phyloP scores from a whole-genome alignment of 2,113 vertebrate species.

The Stomatorhinus ivindoensis region DNA sequence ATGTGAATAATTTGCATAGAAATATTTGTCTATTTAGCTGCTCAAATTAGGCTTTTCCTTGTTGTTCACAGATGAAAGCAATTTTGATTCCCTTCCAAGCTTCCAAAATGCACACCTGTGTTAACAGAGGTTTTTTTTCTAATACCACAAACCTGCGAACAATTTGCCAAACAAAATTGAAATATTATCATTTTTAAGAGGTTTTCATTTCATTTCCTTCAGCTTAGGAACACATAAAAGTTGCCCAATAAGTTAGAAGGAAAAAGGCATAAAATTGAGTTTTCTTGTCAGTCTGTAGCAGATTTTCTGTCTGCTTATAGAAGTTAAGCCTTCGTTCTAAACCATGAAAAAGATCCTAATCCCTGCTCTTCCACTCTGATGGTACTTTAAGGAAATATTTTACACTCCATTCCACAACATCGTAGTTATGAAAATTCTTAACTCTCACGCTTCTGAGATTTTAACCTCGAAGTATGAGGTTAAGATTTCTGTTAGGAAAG shows the following conservation, averaged over 20 bases:
- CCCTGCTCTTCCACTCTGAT: conserved; percentile 9
- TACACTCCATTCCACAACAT: not conserved
- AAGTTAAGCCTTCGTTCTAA: conserved; percentile 15
- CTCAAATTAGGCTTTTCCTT: not conserved
- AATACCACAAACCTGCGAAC: not conserved
- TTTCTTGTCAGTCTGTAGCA: conserved; percentile 9
- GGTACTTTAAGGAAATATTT: conserved; percentile 10
- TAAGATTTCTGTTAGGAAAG: not conserved
- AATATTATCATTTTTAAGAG: not conserved
- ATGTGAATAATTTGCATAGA: not conserved
- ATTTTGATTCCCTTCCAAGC: not conserved
- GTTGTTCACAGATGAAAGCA: not conserved
- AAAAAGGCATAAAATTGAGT: not conserved
- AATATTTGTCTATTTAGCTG: not conserved
- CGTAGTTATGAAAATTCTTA: not conserved
- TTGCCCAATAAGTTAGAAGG: not conserved
- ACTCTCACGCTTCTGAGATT: not conserved
- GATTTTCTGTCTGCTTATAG: conserved; percentile 13
- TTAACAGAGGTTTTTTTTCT: not conserved
- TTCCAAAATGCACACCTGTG: not conserved
- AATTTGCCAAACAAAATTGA: not conserved
- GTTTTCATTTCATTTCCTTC: not conserved
- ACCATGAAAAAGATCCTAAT: conserved; percentile 23
- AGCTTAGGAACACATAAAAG: not conserved
- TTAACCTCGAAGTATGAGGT: not conserved